These are phyloP conservation scores for Podiceps cristatus DNA, from an alignment of 2,113 vertebrate genomes.

Conservation along the genomic window DNA sequence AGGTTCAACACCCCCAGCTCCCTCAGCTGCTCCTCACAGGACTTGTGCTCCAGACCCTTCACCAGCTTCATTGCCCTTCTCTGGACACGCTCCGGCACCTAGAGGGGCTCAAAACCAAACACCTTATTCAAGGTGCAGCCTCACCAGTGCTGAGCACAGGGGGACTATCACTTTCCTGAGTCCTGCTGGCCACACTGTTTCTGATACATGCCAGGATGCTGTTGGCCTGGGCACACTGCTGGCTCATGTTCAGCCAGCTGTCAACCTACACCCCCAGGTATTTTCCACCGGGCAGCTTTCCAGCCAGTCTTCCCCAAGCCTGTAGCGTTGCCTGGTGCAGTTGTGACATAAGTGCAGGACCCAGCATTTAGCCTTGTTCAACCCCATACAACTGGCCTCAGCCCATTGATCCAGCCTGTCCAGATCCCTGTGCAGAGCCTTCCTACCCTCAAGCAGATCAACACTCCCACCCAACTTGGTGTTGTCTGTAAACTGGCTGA, in stretches of 20 bases:
- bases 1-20: background rate
- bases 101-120: background rate
- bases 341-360: background rate
- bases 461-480: background rate
- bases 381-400: background rate
- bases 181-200: background rate
- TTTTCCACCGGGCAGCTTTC: fast-evolving
- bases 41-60: background rate
- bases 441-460: background rate
- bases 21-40: background rate
- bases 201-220: background rate
- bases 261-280: fast-evolving
- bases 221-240: fast-evolving
- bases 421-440: background rate
- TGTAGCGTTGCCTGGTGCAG: background rate
- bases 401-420: background rate
- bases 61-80: fast-evolving
- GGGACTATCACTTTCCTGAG: fast-evolving
- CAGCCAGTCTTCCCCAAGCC: background rate
- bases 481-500: background rate
- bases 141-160: background rate
- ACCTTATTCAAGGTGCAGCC: fast-evolving
- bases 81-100: fast-evolving
- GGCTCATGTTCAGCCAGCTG: background rate
- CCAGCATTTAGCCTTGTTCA: background rate